Evolutionary conservation across 2,113 vertebrate genomes (phyloP).

Genomic region (Cricetomys ansorgei): DNA sequence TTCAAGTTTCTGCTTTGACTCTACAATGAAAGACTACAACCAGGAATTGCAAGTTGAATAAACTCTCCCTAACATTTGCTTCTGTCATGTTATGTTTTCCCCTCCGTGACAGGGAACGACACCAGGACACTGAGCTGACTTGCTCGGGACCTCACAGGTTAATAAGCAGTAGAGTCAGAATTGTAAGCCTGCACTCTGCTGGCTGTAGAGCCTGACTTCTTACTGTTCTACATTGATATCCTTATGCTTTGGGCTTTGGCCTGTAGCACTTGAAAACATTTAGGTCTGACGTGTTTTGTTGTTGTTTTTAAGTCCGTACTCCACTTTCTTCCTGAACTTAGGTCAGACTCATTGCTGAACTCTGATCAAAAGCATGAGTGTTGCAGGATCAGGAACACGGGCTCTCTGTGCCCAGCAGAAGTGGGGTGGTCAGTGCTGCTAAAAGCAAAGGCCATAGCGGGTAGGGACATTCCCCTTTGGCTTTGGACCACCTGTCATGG

Average conservation of each 20-base stretch:
- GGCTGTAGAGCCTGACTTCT: not conserved
- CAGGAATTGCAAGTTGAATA: not conserved
- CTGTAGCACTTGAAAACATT: not conserved
- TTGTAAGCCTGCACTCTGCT: not conserved
- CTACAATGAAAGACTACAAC: not conserved
- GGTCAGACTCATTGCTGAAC: not conserved
- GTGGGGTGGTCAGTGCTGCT: not conserved
- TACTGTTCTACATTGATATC: not conserved
- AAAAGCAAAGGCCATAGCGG: not conserved
- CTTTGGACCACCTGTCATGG: not conserved
- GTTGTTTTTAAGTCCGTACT: not conserved
- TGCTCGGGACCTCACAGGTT: not conserved
- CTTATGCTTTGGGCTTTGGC: not conserved
- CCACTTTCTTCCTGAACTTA: slow-evolving; percentile 18
- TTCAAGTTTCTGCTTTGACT: not conserved
- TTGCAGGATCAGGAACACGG: not conserved
- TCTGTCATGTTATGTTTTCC: no score
- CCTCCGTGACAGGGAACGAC: not conserved
- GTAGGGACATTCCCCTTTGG: not conserved
- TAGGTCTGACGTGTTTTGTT: not conserved
- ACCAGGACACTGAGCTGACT: not conserved
- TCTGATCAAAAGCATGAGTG: not conserved
- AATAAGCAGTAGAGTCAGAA: not conserved
- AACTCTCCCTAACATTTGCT: not conserved
- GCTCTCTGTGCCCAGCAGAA: not conserved